A percentile compares a stretch with the other conserved stretches of the same genome.
These are phyloP conservation scores for Drosophila nikananu DNA, from an alignment of 1,140 invertebrate genomes.

Conservation along the genomic window DNA sequence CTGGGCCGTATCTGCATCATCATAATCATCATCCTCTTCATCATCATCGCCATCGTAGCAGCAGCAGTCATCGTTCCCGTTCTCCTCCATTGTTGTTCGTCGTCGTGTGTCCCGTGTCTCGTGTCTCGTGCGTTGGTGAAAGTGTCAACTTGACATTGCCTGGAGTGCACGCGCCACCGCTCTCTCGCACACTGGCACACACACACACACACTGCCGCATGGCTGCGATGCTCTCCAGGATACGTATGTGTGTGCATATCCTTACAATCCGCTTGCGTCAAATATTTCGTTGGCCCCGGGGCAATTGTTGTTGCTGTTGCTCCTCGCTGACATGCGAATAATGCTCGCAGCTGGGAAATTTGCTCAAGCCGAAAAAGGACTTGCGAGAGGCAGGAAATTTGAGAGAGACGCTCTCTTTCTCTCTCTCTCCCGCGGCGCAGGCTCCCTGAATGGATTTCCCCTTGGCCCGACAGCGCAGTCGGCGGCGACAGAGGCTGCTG, in stretches of 20 bases:
- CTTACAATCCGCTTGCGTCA: constrained; percentile 71
- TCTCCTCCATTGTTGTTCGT: constrained; percentile 34
- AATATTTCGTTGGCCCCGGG: constrained; percentile 79
- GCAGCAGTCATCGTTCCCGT: constrained; percentile 16
- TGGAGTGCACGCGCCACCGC: constrained; percentile 78
- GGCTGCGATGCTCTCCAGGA: constrained; percentile 16
- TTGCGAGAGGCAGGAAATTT: not conserved
- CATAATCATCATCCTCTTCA: not conserved
- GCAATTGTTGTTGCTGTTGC: constrained; percentile 63
- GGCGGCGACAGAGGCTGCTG: constrained; percentile 57
- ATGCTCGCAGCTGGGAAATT: constrained; percentile 53
- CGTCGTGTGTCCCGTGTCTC: constrained; percentile 17
- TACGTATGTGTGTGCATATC: constrained; percentile 31
- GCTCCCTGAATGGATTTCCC: constrained; percentile 54
- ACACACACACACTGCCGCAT: constrained; percentile 13
- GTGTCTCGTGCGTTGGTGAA: constrained; percentile 72
- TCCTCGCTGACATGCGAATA: constrained; percentile 60
- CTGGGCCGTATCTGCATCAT: constrained; percentile 34
- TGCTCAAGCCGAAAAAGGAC: constrained; percentile 30
- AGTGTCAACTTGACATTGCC: constrained; percentile 83
- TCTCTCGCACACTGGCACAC: constrained; percentile 39
- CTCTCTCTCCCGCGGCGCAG: constrained; percentile 39
- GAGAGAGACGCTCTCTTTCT: constrained; percentile 6
- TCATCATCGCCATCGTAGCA: constrained; percentile 4
- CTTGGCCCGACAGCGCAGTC: constrained; percentile 42